These are phyloP conservation scores for Stramonita haemastoma DNA, from an alignment of 2,888 invertebrate species.

Conservation along the genomic window DNA sequence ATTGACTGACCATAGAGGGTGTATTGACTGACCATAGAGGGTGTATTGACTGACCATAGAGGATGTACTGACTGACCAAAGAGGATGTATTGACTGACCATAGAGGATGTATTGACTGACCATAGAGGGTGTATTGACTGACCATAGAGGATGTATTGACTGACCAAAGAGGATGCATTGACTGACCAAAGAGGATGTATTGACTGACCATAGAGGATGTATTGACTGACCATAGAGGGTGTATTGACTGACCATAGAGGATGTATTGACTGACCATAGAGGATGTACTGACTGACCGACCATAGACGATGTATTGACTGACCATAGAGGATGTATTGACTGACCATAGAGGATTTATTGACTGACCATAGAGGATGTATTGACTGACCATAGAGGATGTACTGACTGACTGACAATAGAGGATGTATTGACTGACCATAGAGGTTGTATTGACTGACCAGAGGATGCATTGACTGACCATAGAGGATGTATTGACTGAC, in stretches of 20 bases:
- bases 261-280: conserved; percentile 88
- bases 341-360: conserved; percentile 89
- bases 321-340: conserved; percentile 89
- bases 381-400: conserved; percentile 87
- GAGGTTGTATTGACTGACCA: no score
- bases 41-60: conserved; percentile 88
- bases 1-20: conserved; percentile 87
- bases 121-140: conserved; percentile 87
- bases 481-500: not conserved
- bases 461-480: no score
- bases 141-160: conserved; percentile 89
- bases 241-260: conserved; percentile 87
- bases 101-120: conserved; percentile 87
- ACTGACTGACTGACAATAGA: conserved; percentile 75
- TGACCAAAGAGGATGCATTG: conserved; percentile 89
- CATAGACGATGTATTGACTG: no score
- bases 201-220: conserved; percentile 87
- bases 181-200: conserved; percentile 88
- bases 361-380: conserved; percentile 88
- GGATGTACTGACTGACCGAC: no score
- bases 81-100: conserved; percentile 86
- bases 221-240: conserved; percentile 87
- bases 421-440: not conserved
- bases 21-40: conserved; percentile 87
- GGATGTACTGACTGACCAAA: conserved; percentile 88